phyloP scores from a whole-genome alignment of 1,140 invertebrate genomes.

The Drosophila subpulchrella region DNA sequence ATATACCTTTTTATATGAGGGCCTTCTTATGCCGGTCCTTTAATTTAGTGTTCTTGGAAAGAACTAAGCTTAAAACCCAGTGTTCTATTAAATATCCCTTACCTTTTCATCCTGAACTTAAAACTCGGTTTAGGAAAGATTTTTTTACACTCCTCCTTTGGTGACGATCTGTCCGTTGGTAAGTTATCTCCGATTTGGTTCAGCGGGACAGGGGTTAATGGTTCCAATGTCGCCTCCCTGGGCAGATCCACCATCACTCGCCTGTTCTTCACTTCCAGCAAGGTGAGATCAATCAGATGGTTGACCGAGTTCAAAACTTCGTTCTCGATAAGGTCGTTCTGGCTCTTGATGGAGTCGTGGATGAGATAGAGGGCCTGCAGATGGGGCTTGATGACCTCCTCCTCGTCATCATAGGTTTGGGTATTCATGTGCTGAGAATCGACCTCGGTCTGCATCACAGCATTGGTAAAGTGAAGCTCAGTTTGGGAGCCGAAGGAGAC shows the following conservation, averaged over 20 bases:
- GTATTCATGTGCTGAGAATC: not conserved
- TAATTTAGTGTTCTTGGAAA: no score
- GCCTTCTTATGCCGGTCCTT: no score
- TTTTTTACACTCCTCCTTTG: not conserved
- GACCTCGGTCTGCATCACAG: constrained; percentile 2
- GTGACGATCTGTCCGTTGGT: not conserved
- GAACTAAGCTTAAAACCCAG: no score
- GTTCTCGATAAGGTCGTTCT: constrained; percentile 16
- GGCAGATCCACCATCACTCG: not conserved
- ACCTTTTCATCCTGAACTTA: not conserved
- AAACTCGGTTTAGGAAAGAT: not conserved
- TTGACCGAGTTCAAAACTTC: constrained; percentile 22
- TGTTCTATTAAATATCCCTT: not conserved
- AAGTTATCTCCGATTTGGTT: constrained; percentile 2
- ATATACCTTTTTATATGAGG: no score
- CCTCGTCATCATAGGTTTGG: constrained; percentile 37
- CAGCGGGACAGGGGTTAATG: not conserved
- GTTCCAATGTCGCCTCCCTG: constrained; percentile 12
- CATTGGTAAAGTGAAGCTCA: not conserved
- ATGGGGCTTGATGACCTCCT: not conserved
- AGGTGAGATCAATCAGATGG: constrained; percentile 15
- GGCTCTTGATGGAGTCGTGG: constrained; percentile 4
- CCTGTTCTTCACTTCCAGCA: not conserved
- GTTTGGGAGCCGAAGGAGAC: not conserved
- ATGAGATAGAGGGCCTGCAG: constrained; percentile 21